A percentile compares a stretch with the other conserved stretches of the same genome.
phyloP scores from a whole-genome alignment of 1,140 invertebrate species.

The Psix sp. region DNA sequence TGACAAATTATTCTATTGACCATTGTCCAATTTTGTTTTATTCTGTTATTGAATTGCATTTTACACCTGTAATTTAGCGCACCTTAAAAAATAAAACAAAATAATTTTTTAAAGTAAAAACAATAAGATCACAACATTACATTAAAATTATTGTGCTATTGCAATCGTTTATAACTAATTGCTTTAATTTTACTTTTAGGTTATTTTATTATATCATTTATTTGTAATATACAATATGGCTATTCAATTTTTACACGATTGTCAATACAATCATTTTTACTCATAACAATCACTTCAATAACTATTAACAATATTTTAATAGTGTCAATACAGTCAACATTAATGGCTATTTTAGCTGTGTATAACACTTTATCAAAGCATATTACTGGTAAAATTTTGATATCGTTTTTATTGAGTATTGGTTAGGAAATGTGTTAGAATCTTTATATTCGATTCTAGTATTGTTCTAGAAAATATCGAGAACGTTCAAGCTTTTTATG shows the following conservation, averaged over 20 bases:
- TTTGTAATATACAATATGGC: conserved; percentile 30
- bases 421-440: conserved; percentile 4
- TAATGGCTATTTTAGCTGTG: conserved; percentile 75
- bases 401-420: conserved; percentile 25
- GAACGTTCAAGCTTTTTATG: no score
- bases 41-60: no score
- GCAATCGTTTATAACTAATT: conserved; percentile 11
- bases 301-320: conserved; percentile 24
- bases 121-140: conserved; percentile 17
- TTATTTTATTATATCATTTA: conserved; percentile 7
- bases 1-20: no score
- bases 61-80: conserved; percentile 19
- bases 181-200: conserved; percentile 9
- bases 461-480: no score
- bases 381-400: conserved; percentile 18
- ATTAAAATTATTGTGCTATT: conserved; percentile 41
- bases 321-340: conserved; percentile 60
- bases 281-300: conserved; percentile 28
- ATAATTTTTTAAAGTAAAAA: conserved; percentile 10
- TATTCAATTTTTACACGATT: conserved; percentile 43
- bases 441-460: no score
- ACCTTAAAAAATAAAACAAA: background rate
- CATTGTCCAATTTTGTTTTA: no score
- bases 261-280: conserved; percentile 34
- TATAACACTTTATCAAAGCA: conserved; percentile 62